phyloP scores from a whole-genome alignment of 2,888 invertebrate genomes.

The Ennomos quercinarius region DNA sequence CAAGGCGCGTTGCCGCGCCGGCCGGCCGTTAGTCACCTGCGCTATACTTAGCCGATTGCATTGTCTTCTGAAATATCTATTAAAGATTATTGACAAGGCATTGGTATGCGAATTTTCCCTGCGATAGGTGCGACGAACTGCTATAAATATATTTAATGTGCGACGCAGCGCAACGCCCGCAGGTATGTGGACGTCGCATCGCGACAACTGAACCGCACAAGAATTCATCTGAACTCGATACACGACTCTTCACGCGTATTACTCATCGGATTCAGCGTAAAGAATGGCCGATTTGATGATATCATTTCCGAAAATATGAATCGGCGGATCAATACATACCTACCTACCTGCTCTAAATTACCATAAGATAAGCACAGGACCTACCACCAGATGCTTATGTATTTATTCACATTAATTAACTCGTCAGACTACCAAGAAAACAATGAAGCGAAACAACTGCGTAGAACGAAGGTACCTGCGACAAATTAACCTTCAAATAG shows the following conservation, averaged over 20 bases:
- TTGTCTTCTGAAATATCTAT: slow-evolving; percentile 86
- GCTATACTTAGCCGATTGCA: slow-evolving; percentile 83
- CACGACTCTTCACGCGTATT: slow-evolving; percentile 22
- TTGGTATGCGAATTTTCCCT: slow-evolving; percentile 82
- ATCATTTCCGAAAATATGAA: slow-evolving; percentile 35
- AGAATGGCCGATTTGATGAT: slow-evolving; percentile 30
- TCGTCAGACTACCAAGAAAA: slow-evolving; percentile 19
- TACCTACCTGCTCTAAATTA: slow-evolving; percentile 12
- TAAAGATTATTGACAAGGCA: slow-evolving; percentile 85
- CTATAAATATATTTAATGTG: slow-evolving; percentile 82
- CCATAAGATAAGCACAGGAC: slow-evolving; percentile 7
- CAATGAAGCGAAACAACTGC: slow-evolving; percentile 27
- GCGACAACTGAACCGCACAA: slow-evolving; percentile 29
- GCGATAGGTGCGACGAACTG: slow-evolving; percentile 83
- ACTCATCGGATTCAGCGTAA: slow-evolving; percentile 33
- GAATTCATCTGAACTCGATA: slow-evolving; percentile 30
- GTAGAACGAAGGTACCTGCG: slow-evolving; percentile 15
- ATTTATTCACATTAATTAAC: slow-evolving; percentile 13
- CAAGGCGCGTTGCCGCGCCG: slow-evolving; percentile 45
- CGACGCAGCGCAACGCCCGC: slow-evolving; percentile 62
- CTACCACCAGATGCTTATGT: slow-evolving; percentile 16
- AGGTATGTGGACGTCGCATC: slow-evolving; percentile 57
- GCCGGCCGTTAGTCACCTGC: slow-evolving; percentile 79
- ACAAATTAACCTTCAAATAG: slow-evolving; percentile 19
- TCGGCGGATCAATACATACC: slow-evolving; percentile 7